These are phyloP conservation scores for Eriosoma lanigerum DNA, from an alignment of 1,140 invertebrate species.

Conservation along the genomic window DNA sequence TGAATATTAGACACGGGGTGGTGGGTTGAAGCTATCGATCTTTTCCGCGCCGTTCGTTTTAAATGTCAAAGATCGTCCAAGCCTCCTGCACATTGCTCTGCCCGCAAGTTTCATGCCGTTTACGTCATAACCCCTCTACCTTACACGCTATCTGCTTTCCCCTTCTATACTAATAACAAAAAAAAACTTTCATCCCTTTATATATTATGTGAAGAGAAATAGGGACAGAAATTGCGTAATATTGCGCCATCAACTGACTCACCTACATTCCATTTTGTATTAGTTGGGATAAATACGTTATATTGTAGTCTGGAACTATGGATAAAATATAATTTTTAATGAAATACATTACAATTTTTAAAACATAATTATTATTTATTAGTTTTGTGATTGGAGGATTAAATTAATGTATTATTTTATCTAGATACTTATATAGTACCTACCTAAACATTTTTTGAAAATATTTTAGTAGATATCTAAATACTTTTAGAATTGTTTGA, in stretches of 20 bases:
- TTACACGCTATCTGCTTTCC: background rate
- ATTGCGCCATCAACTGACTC: conserved; percentile 40
- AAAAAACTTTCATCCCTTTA: conserved; percentile 38
- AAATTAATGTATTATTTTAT: too few relatives aligned
- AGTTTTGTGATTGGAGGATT: too few relatives aligned
- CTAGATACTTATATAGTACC: too few relatives aligned
- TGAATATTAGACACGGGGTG: background rate
- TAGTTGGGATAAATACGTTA: too few relatives aligned
- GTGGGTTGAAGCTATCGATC: conserved; percentile 35
- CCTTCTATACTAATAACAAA: background rate
- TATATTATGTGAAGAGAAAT: background rate
- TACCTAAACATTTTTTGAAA: too few relatives aligned
- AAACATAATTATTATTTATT: too few relatives aligned
- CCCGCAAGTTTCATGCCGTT: conserved; percentile 34
- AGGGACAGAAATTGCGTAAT: conserved; percentile 10
- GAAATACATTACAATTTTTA: too few relatives aligned
- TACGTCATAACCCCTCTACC: conserved; percentile 44
- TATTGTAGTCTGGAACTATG: too few relatives aligned
- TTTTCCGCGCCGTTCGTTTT: conserved; percentile 25
- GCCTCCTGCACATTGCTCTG: background rate
- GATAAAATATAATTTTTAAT: too few relatives aligned
- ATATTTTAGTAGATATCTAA: too few relatives aligned
- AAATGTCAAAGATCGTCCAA: conserved; percentile 40
- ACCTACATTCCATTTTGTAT: conserved; percentile 8
- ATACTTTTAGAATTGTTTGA: too few relatives aligned